Conservation (phyloP, 2,888 invertebrate genomes). For the Ametastegia equiseti region DNA sequence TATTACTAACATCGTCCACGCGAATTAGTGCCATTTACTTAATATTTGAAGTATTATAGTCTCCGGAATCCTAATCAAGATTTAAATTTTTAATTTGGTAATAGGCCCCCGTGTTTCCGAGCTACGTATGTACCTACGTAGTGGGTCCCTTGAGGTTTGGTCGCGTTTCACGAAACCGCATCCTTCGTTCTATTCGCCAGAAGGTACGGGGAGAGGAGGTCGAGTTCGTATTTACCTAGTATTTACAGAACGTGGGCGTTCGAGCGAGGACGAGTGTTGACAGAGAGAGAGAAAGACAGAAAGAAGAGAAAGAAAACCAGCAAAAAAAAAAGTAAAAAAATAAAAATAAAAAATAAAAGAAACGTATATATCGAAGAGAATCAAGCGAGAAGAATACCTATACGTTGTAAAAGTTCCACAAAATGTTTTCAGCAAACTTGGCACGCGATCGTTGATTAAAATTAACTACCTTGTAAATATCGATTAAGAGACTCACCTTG, state of each 20-base stretch:
- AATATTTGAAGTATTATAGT: neutral
- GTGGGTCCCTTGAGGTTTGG: constrained; percentile 25
- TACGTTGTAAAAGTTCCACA: neutral
- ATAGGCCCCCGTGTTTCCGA: constrained; percentile 15
- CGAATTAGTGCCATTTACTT: neutral
- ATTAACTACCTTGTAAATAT: constrained; percentile 66
- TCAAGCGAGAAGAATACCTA: neutral
- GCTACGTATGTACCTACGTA: neutral
- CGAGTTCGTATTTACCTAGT: neutral
- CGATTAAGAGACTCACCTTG: constrained; percentile 68
- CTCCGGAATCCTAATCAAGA: constrained; percentile 25
- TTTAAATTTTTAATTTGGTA: constrained; percentile 41
- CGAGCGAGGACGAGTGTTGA: neutral
- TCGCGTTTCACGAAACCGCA: constrained; percentile 21
- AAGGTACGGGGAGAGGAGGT: neutral
- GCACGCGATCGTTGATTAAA: constrained; percentile 58
- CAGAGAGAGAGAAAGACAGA: neutral
- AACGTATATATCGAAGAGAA: neutral
- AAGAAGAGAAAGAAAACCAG: neutral
- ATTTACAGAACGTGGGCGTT: constrained; percentile 5
- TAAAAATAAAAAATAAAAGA: too few relatives aligned
- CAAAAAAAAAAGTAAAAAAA: neutral
- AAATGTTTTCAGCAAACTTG: constrained; percentile 12
- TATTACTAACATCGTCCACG: neutral
- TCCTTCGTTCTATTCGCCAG: neutral